Percentiles rank a stretch among this genome's conserved stretches.
Evolutionary conservation across 2,888 invertebrate species (phyloP).

Genomic region (Nasonia oneida): DNA sequence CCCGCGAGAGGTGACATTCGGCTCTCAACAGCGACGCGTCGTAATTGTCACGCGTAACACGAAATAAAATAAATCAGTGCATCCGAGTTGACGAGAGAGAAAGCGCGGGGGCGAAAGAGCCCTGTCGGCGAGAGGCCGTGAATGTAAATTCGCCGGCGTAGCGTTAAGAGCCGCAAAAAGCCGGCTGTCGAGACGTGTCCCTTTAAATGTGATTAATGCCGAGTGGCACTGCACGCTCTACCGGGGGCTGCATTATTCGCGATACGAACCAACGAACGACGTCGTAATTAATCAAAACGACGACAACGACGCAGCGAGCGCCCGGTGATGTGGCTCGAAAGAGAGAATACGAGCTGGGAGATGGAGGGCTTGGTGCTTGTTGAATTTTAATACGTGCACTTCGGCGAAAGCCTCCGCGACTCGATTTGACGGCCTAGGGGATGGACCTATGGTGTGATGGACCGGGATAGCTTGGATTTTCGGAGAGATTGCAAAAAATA

Average conservation of each 20-base stretch:
- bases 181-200: constrained; percentile 52
- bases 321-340: neutral
- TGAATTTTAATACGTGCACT: constrained; percentile 29
- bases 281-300: constrained; percentile 68
- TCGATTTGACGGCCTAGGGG: neutral
- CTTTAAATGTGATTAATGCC: constrained; percentile 70
- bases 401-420: neutral
- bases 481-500: neutral
- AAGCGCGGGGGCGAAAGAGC: neutral
- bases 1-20: neutral
- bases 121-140: neutral
- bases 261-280: constrained; percentile 53
- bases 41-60: neutral
- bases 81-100: neutral
- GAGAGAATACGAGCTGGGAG: neutral
- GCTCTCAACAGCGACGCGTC: neutral
- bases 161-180: constrained; percentile 31
- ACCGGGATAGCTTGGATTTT: neutral
- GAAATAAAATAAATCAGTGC: constrained; percentile 28
- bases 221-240: neutral
- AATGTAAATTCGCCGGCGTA: neutral
- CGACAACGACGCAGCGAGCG: constrained; percentile 17
- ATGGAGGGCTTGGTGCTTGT: constrained; percentile 5
- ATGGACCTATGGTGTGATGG: neutral
- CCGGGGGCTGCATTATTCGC: constrained; percentile 64